phyloP scores from a whole-genome alignment of 2,113 vertebrate species.

The Lathamus discolor region DNA sequence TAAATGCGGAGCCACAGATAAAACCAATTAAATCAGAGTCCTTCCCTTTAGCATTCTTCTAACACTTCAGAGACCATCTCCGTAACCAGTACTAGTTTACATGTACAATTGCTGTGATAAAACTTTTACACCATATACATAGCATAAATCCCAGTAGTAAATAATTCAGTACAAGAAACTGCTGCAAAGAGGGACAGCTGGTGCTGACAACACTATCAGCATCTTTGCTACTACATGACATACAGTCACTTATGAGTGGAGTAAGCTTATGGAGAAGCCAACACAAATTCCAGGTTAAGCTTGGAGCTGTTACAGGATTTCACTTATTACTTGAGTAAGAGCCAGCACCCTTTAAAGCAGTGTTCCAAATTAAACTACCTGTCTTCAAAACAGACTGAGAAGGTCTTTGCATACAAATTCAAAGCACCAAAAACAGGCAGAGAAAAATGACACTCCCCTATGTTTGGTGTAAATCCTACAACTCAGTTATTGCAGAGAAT shows the following conservation, averaged over 20 bases:
- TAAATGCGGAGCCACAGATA: slow-evolving; percentile 50
- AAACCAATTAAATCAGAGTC: slow-evolving; percentile 49
- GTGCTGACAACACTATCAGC: slow-evolving; percentile 36
- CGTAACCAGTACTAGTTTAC: not conserved
- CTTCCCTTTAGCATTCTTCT: slow-evolving; percentile 22
- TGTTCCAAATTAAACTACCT: not conserved
- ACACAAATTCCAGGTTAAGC: slow-evolving; percentile 35
- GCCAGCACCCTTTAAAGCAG: not conserved
- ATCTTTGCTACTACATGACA: slow-evolving; percentile 28
- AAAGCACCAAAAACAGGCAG: not conserved
- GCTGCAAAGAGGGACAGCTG: slow-evolving; percentile 49
- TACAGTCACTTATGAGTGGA: not conserved
- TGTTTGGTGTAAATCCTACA: not conserved
- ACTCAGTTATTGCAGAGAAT: not conserved
- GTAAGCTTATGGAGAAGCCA: not conserved
- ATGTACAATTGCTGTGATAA: slow-evolving; percentile 5
- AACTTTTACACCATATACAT: slow-evolving; percentile 29
- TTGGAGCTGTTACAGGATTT: not conserved
- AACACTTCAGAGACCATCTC: slow-evolving; percentile 25
- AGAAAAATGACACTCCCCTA: not conserved
- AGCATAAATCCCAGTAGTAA: slow-evolving; percentile 56
- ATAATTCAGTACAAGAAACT: slow-evolving; percentile 40
- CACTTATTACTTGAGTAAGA: not conserved
- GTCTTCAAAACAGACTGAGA: not conserved
- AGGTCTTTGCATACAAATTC: not conserved